Evolutionary conservation across 1,140 invertebrate species (phyloP).

Genomic region (Coptotermes formosanus): DNA sequence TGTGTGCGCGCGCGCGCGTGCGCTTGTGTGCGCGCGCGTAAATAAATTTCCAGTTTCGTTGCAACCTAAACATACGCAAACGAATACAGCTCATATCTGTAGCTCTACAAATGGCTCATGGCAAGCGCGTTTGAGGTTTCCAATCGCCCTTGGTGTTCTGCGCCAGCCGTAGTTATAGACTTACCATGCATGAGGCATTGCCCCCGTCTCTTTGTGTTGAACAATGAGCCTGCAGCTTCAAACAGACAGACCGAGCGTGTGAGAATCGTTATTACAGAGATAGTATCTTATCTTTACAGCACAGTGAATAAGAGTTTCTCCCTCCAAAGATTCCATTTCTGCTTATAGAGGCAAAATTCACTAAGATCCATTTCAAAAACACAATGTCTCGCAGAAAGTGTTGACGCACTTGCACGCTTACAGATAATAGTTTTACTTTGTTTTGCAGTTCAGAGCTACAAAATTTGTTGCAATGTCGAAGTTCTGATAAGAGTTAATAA

Average conservation of each 20-base stretch:
- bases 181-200: neutral
- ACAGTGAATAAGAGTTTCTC: neutral
- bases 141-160: no score
- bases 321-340: neutral
- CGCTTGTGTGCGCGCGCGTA: no score
- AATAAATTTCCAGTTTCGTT: no score
- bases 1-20: no score
- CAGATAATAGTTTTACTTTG: neutral
- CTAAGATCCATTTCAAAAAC: neutral
- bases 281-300: constrained; percentile 1
- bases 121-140: no score
- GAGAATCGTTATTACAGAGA: neutral
- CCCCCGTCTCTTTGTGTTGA: neutral
- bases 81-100: no score
- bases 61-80: no score
- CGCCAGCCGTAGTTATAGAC: neutral
- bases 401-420: neutral
- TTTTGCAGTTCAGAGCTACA: neutral
- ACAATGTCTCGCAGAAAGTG: neutral
- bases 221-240: neutral
- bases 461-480: neutral
- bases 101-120: no score
- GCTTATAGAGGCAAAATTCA: neutral
- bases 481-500: neutral
- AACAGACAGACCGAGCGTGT: neutral